Evolutionary conservation across 1,140 invertebrate species (phyloP).

Genomic region (Caenorhabditis tropicalis): DNA sequence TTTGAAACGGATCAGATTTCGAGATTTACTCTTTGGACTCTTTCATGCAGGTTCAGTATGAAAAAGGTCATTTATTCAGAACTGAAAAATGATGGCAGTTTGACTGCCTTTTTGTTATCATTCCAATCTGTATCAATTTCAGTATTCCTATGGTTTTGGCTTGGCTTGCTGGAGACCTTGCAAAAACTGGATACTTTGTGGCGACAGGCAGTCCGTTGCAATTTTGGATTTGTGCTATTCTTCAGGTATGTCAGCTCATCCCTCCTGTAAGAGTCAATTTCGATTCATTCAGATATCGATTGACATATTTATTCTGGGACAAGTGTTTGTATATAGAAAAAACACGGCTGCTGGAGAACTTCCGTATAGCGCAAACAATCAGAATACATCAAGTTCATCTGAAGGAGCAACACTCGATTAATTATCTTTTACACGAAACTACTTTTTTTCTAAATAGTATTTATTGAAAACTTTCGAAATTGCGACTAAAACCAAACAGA

Average conservation of each 20-base stretch:
- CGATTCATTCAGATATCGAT: conserved; percentile 76
- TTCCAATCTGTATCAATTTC: conserved; percentile 59
- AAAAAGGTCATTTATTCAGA: not conserved
- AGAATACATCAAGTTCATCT: conserved; percentile 90
- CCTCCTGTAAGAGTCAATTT: not conserved
- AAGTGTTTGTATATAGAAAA: conserved; percentile 78
- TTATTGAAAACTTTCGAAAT: conserved; percentile 16
- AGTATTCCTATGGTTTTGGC: conserved; percentile 87
- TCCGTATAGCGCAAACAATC: conserved; percentile 93
- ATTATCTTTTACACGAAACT: conserved; percentile 71
- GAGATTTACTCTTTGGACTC: not conserved
- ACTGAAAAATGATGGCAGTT: not conserved
- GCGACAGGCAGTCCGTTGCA: conserved; percentile 86
- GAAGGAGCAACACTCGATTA: conserved; percentile 99
- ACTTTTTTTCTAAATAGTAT: not conserved
- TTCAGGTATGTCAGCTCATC: conserved; percentile 78
- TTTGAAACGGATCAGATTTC: not conserved
- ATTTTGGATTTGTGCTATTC: conserved; percentile 90
- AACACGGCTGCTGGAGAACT: conserved; percentile 30
- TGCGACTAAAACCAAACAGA: not conserved
- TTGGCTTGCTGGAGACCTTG: conserved; percentile 91
- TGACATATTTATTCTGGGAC: conserved; percentile 83
- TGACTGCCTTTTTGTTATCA: not conserved
- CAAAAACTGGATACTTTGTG: conserved; percentile 96
- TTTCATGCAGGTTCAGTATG: not conserved